Evolutionary conservation across 2,797 vertebrate species (phyloP).

Genomic region (Nasua narica): DNA sequence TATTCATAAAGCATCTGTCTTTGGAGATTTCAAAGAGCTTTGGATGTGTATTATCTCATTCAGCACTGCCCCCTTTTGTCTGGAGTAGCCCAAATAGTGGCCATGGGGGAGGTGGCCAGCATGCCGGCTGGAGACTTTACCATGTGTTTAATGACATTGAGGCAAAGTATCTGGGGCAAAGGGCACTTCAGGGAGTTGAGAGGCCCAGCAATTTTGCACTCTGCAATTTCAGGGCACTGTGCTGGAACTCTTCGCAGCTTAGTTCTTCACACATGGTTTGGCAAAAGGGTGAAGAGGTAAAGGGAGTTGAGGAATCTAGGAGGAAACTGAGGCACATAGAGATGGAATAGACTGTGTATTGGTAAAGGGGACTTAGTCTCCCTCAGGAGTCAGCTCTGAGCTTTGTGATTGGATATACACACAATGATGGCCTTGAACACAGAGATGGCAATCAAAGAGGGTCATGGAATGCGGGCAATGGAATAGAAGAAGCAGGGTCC

Average conservation of each 20-base stretch:
- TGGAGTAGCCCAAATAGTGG: conserved; percentile 38
- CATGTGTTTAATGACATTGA: conserved; percentile 67
- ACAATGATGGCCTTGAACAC: not conserved
- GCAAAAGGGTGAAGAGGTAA: not conserved
- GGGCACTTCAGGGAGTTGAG: conserved; percentile 56
- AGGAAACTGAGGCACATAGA: not conserved
- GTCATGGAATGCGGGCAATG: not conserved
- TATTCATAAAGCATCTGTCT: conserved; percentile 73
- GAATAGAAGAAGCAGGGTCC: not conserved
- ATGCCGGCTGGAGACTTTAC: conserved; percentile 53
- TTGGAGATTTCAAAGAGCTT: conserved; percentile 68
- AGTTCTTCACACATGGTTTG: conserved; percentile 22
- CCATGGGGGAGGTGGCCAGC: conserved; percentile 46
- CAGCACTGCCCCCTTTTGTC: conserved; percentile 69
- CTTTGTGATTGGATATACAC: not conserved
- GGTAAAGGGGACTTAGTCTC: not conserved
- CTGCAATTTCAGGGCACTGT: conserved; percentile 42
- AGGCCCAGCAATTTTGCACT: not conserved
- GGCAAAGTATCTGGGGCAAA: conserved; percentile 68
- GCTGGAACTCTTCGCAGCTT: not conserved
- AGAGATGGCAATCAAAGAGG: not conserved
- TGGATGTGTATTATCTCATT: conserved; percentile 64
- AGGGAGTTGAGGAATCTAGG: not conserved
- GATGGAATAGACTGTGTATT: not conserved
- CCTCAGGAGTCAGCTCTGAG: not conserved